Conservation (phyloP, 2,888 invertebrate species). For the Caenorhabditis auriculariae region DNA sequence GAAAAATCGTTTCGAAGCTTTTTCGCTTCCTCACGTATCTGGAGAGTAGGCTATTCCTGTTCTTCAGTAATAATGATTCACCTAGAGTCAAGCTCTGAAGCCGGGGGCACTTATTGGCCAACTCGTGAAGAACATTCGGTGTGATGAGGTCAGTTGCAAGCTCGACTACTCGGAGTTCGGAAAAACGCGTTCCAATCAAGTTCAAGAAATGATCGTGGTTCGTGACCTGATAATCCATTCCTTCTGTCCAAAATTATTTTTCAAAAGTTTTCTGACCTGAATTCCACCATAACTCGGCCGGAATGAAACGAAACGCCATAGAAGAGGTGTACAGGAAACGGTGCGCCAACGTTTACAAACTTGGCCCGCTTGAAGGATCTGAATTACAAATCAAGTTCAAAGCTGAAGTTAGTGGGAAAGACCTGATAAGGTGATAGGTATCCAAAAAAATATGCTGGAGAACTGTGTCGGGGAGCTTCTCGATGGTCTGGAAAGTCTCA, state of each 20-base stretch:
- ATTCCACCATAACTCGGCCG: constrained; percentile 94
- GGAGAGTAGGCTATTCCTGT: too few relatives aligned
- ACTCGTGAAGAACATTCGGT: constrained; percentile 90
- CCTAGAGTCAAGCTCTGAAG: constrained; percentile 86
- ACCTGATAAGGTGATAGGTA: constrained; percentile 39
- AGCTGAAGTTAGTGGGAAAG: background rate
- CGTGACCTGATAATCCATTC: constrained; percentile 37
- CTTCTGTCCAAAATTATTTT: background rate
- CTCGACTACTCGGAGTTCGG: constrained; percentile 85
- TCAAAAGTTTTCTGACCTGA: constrained; percentile 71
- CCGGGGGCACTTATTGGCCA: constrained; percentile 93
- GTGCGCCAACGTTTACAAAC: constrained; percentile 94
- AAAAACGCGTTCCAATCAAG: constrained; percentile 71
- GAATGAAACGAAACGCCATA: constrained; percentile 94
- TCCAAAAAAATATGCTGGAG: constrained; percentile 80
- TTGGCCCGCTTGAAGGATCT: constrained; percentile 70
- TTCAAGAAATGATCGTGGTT: constrained; percentile 50
- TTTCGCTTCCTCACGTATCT: too few relatives aligned
- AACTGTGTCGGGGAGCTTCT: constrained; percentile 89
- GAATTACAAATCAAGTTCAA: background rate
- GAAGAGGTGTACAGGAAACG: constrained; percentile 87
- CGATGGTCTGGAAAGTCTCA: constrained; percentile 59
- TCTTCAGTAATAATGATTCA: constrained; percentile 12
- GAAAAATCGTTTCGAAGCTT: too few relatives aligned
- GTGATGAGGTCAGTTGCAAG: constrained; percentile 93